Conservation (phyloP, 2,113 vertebrate genomes). For the Ceyx margarethae region DNA sequence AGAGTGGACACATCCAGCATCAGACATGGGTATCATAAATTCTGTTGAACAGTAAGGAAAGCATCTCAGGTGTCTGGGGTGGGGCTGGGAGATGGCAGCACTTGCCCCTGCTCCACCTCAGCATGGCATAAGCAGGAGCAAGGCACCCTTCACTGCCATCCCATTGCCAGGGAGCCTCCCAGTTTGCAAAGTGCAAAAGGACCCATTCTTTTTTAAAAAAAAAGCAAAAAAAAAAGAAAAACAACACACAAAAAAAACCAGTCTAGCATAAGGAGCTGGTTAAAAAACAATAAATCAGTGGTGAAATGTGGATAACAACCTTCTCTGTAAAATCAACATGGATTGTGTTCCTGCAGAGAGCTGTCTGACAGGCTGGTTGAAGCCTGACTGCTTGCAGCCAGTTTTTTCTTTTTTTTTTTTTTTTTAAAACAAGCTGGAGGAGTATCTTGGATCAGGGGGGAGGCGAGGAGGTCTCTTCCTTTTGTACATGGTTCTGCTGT, state of each 20-base stretch:
- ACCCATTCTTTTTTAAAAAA: neutral
- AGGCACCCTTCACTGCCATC: conserved; percentile 25
- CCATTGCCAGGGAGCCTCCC: conserved; percentile 31
- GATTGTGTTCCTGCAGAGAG: conserved; percentile 82
- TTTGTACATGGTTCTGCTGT: conserved; percentile 52
- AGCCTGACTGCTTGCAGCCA: conserved; percentile 68
- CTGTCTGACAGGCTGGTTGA: conserved; percentile 74
- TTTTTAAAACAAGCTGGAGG: neutral
- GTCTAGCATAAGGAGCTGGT: conserved; percentile 83
- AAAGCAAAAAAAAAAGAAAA: neutral
- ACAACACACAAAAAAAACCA: neutral
- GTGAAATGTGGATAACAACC: conserved; percentile 85
- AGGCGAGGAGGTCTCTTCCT: conserved; percentile 45
- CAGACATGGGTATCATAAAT: conserved; percentile 72
- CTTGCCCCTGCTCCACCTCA: neutral
- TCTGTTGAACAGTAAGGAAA: conserved; percentile 75
- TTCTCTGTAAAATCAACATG: conserved; percentile 86
- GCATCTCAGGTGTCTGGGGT: conserved; percentile 70
- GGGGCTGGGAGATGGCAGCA: neutral
- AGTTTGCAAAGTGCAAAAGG: conserved; percentile 63
- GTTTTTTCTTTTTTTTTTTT: neutral
- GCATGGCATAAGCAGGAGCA: neutral
- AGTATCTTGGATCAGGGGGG: conserved; percentile 13
- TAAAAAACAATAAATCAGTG: conserved; percentile 88
- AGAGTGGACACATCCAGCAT: conserved; percentile 27